These are phyloP conservation scores for Ichneumon xanthorius DNA, from an alignment of 2,888 invertebrate genomes.

Conservation along the genomic window DNA sequence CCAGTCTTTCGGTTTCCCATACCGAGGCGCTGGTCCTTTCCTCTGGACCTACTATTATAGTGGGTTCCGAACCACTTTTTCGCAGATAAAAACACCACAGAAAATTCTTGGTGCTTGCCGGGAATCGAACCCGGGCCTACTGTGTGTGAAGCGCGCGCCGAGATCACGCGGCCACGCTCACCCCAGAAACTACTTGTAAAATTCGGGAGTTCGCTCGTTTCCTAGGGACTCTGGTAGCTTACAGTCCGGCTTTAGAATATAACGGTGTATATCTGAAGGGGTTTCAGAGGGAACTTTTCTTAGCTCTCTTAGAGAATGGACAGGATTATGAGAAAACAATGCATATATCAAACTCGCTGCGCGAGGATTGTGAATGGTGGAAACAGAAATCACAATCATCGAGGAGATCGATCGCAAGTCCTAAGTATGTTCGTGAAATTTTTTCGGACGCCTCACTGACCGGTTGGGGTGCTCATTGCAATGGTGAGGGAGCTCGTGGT, in stretches of 20 bases:
- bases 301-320: constrained; percentile 29
- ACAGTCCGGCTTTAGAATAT: constrained; percentile 60
- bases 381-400: constrained; percentile 11
- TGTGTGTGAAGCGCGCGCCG: too few relatives aligned
- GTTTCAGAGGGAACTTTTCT: constrained; percentile 50
- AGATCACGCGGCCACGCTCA: too few relatives aligned
- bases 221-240: constrained; percentile 41
- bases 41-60: too few relatives aligned
- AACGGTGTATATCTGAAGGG: constrained; percentile 34
- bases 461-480: constrained; percentile 63
- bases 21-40: too few relatives aligned
- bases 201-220: constrained; percentile 59
- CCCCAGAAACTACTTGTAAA: constrained; percentile 30
- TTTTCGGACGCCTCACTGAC: constrained; percentile 52
- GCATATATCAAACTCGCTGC: constrained; percentile 32
- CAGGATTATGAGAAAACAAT: constrained; percentile 52
- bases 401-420: constrained; percentile 45
- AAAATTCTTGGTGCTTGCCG: too few relatives aligned
- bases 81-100: too few relatives aligned
- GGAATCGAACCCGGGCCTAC: too few relatives aligned
- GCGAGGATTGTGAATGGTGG: constrained; percentile 58
- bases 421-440: constrained; percentile 32
- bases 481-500: constrained; percentile 48
- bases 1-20: too few relatives aligned
- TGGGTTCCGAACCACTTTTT: too few relatives aligned